Percentiles rank a stretch among this genome's conserved stretches.
Evolutionary conservation across 2,113 vertebrate genomes (phyloP).

Genomic region (Caranx melampygus): DNA sequence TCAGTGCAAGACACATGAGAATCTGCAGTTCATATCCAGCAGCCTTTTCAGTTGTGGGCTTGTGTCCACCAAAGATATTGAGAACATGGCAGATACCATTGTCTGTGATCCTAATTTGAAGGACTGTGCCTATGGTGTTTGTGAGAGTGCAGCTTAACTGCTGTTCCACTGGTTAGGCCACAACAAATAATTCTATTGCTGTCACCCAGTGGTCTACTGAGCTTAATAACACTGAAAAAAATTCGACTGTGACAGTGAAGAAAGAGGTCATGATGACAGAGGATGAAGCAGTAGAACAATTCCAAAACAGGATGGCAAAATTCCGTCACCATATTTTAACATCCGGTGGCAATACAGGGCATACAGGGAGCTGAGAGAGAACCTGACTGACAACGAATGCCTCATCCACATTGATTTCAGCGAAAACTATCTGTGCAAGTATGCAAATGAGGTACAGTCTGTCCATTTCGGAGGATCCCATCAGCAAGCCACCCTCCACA

Average conservation of each 20-base stretch:
- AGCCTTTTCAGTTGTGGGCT: neutral
- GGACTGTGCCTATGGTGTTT: neutral
- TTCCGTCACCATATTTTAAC: conserved; percentile 6
- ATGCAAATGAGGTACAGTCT: neutral
- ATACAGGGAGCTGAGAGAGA: conserved; percentile 15
- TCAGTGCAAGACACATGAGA: conserved; percentile 7
- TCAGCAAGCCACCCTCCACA: neutral
- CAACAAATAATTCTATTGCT: no score
- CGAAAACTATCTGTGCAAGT: neutral
- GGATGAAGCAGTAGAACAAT: neutral
- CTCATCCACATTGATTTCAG: neutral
- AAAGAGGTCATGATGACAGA: neutral
- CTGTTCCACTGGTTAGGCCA: no score
- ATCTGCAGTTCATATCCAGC: neutral
- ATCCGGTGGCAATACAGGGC: conserved; percentile 3
- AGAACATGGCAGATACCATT: neutral
- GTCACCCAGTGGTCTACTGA: no score
- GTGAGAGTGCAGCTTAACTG: no score
- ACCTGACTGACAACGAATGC: neutral
- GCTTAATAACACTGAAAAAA: no score
- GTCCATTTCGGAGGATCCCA: conserved; percentile 6
- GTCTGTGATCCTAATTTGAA: neutral
- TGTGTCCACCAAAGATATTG: conserved; percentile 1
- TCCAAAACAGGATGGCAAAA: neutral
- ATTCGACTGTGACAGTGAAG: neutral